A percentile compares a stretch with the other conserved stretches of the same genome.
phyloP scores from a whole-genome alignment of 2,888 invertebrate genomes.

The Ferdinandea cuprea region DNA sequence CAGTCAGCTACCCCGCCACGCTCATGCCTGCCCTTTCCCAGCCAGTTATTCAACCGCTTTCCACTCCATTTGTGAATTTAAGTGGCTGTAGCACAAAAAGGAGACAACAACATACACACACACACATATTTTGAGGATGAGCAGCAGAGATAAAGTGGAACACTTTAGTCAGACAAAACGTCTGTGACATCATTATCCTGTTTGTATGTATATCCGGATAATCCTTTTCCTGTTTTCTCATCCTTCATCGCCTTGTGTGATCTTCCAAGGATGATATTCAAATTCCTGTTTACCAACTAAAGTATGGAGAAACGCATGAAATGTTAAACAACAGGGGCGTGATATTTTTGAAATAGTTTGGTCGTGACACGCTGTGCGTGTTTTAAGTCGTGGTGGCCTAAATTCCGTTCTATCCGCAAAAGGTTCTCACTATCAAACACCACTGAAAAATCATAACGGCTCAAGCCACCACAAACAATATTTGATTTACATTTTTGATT shows the following conservation, averaged over 20 bases:
- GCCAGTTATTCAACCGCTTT: conserved; percentile 28
- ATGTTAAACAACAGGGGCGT: conserved; percentile 10
- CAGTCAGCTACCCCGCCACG: no score
- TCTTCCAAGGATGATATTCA: conserved; percentile 43
- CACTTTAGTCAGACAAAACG: conserved; percentile 70
- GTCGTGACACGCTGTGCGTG: neutral
- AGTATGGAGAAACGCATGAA: conserved; percentile 12
- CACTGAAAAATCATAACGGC: no score
- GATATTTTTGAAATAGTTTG: neutral
- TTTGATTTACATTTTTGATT: neutral
- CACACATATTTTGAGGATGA: neutral
- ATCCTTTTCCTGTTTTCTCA: conserved; percentile 64
- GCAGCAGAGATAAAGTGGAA: conserved; percentile 53
- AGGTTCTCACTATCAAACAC: conserved; percentile 6
- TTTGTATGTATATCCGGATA: conserved; percentile 72
- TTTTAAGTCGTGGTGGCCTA: conserved; percentile 11
- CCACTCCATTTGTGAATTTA: conserved; percentile 39
- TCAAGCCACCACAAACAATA: no score
- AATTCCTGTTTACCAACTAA: conserved; percentile 64
- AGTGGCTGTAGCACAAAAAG: neutral
- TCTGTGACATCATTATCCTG: conserved; percentile 71
- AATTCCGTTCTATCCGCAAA: conserved; percentile 21
- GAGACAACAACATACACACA: neutral
- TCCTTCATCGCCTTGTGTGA: conserved; percentile 19
- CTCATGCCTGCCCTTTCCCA: conserved; percentile 8